phyloP scores from a whole-genome alignment of 2,888 invertebrate species.

The Cephonodes hylas region DNA sequence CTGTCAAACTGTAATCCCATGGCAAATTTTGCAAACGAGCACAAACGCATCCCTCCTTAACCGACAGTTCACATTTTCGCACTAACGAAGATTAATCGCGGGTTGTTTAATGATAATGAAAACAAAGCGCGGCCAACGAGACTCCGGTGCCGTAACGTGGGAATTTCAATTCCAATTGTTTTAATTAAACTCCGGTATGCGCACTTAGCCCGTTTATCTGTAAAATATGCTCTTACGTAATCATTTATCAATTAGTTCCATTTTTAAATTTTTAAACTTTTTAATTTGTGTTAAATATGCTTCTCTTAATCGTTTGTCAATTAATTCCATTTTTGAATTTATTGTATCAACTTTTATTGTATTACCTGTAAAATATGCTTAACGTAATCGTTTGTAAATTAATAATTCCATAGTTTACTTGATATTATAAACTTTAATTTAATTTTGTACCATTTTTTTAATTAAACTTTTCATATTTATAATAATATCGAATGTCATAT shows the following conservation, averaged over 20 bases:
- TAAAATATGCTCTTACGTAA: neutral
- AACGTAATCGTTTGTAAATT: neutral
- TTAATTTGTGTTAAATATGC: no score
- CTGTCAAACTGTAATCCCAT: neutral
- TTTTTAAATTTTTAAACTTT: neutral
- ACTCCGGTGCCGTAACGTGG: constrained; percentile 41
- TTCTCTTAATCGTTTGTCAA: no score
- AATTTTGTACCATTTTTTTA: no score
- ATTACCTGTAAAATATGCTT: no score
- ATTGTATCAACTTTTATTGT: no score
- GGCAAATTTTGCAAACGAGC: neutral
- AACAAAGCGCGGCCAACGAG: constrained; percentile 49
- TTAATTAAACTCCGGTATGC: constrained; percentile 51
- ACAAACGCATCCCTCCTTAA: constrained; percentile 3
- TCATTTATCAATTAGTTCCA: neutral
- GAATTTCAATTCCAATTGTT: constrained; percentile 61
- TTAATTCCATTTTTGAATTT: neutral
- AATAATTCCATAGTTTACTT: neutral
- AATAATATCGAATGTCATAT: no score
- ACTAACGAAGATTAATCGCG: constrained; percentile 64
- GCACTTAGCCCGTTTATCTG: neutral
- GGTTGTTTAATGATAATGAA: constrained; percentile 63
- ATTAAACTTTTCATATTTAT: no score
- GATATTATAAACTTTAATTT: no score
- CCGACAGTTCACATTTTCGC: constrained; percentile 24